phyloP scores from a whole-genome alignment of 2,797 vertebrate species.

The Silurus lanzhouensis region DNA sequence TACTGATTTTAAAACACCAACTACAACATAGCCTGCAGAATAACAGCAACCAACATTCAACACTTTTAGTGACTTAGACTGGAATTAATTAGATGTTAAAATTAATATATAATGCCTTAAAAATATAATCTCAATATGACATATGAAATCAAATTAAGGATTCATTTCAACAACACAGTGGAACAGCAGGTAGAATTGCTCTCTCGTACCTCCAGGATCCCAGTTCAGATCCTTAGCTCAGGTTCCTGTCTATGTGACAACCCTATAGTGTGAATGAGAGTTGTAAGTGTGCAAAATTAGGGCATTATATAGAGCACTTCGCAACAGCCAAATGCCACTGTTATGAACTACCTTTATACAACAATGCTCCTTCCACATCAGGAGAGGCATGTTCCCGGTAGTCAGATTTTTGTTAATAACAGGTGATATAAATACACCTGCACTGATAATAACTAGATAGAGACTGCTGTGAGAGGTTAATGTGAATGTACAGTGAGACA shows the following conservation, averaged over 20 bases:
- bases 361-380: neutral
- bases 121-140: neutral
- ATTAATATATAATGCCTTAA: neutral
- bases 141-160: neutral
- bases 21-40: neutral
- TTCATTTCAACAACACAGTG: neutral
- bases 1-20: neutral
- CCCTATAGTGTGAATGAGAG: neutral
- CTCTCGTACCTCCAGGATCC: neutral
- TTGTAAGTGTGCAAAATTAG: too few relatives aligned
- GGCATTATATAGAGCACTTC: neutral
- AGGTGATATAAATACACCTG: neutral
- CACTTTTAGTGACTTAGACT: neutral
- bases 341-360: neutral
- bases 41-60: neutral
- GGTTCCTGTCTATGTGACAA: neutral
- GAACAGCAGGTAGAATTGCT: neutral
- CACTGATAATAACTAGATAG: neutral
- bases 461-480: neutral
- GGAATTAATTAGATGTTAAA: neutral
- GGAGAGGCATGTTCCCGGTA: neutral
- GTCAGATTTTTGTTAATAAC: neutral
- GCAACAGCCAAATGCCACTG: neutral
- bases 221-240: neutral
- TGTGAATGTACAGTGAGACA: neutral